These are phyloP conservation scores for Chymomyza procnemis DNA, from an alignment of 2,888 invertebrate genomes.

Conservation along the genomic window DNA sequence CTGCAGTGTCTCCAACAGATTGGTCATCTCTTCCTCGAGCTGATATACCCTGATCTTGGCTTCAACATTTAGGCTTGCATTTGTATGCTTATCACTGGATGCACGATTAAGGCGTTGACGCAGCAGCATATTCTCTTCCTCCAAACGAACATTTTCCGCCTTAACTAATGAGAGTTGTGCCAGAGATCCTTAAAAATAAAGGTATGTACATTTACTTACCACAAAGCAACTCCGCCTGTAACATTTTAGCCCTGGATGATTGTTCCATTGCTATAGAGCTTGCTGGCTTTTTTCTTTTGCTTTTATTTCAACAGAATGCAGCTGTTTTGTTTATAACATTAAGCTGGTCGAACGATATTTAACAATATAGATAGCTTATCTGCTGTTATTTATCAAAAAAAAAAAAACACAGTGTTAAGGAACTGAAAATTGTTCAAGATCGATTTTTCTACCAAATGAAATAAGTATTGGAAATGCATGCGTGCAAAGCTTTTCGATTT, in stretches of 20 bases:
- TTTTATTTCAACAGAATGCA: not conserved
- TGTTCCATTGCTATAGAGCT: conserved; percentile 41
- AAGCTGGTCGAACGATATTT: not conserved
- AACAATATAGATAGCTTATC: not conserved
- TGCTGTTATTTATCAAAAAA: not conserved
- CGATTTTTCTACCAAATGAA: not conserved
- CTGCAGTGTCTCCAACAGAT: conserved; percentile 66
- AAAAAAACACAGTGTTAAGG: not conserved
- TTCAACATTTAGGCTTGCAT: conserved; percentile 63
- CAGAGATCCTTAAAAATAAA: too few relatives aligned
- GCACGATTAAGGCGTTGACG: conserved; percentile 61
- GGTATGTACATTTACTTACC: conserved; percentile 55
- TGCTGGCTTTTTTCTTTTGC: not conserved
- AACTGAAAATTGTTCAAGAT: not conserved
- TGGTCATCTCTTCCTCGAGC: conserved; percentile 73
- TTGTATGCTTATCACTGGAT: conserved; percentile 53
- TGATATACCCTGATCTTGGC: conserved; percentile 62
- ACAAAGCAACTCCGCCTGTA: conserved; percentile 59
- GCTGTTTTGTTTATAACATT: not conserved
- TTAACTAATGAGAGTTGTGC: too few relatives aligned
- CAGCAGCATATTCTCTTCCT: conserved; percentile 68
- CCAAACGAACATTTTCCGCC: conserved; percentile 60
- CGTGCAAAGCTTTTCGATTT: not conserved
- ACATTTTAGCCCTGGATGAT: conserved; percentile 44
- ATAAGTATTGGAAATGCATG: not conserved